These are phyloP conservation scores for Chrysocyon brachyurus DNA, from an alignment of 2,797 vertebrate species.

Conservation along the genomic window DNA sequence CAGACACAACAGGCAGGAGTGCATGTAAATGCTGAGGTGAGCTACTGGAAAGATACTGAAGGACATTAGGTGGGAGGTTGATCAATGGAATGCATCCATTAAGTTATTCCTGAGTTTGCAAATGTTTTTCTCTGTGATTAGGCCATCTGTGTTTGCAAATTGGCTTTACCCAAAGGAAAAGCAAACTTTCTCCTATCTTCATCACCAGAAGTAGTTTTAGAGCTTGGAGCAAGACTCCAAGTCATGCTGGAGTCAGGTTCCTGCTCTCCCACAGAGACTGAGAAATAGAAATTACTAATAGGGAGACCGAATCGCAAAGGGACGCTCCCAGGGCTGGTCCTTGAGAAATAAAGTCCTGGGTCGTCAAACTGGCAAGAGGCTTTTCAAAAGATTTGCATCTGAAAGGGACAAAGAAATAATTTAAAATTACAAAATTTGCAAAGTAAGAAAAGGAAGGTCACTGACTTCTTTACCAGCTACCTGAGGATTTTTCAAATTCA, in stretches of 20 bases:
- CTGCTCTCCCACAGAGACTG: fast-evolving
- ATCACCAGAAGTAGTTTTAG: background rate
- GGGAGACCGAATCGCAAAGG: background rate
- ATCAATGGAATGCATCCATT: background rate
- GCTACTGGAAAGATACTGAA: background rate
- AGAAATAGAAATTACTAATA: too few relatives aligned
- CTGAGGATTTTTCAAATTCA: background rate
- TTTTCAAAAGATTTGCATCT: background rate
- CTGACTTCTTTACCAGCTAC: background rate
- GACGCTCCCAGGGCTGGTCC: background rate
- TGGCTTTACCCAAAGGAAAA: background rate
- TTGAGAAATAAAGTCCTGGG: background rate
- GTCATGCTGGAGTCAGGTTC: background rate
- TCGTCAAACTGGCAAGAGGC: background rate
- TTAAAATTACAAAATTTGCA: background rate
- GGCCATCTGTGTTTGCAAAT: background rate
- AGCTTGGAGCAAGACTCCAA: background rate
- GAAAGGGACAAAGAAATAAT: background rate
- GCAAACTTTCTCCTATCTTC: background rate
- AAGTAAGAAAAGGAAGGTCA: background rate
- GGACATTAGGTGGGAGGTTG: background rate
- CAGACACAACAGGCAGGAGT: background rate
- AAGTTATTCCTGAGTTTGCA: background rate
- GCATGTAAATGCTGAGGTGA: background rate
- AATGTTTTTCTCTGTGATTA: constrained; percentile 1